These are phyloP conservation scores for Saguinus imperator DNA, from an alignment of 2,113 vertebrate species.

Conservation along the genomic window DNA sequence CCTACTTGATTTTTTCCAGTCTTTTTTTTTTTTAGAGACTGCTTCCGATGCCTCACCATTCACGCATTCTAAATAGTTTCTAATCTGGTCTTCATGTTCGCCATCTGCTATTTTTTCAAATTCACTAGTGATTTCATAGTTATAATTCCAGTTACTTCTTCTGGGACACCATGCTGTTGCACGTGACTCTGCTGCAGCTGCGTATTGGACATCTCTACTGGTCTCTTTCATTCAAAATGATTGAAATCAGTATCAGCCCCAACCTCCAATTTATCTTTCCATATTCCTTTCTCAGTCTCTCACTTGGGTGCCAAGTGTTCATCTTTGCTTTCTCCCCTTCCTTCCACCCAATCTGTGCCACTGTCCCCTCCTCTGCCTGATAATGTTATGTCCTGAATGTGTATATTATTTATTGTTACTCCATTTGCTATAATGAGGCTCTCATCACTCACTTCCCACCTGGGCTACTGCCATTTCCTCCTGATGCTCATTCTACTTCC, in stretches of 20 bases:
- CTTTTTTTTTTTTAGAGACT: background rate
- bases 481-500: background rate
- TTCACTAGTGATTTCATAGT: background rate
- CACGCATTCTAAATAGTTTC: background rate
- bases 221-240: background rate
- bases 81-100: background rate
- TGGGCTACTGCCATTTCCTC: background rate
- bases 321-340: background rate
- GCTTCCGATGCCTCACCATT: background rate
- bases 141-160: background rate
- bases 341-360: background rate
- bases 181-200: too few relatives aligned
- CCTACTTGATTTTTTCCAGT: background rate
- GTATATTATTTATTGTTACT: background rate
- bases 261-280: background rate
- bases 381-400: background rate
- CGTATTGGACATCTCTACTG: background rate
- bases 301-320: background rate
- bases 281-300: background rate
- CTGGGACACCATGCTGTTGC: background rate
- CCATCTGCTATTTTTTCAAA: background rate
- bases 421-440: background rate
- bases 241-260: background rate
- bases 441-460: background rate
- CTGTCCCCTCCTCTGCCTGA: fast-evolving